phyloP scores from a whole-genome alignment of 2,797 vertebrate species.

The Rhadinocentrus ornatus region DNA sequence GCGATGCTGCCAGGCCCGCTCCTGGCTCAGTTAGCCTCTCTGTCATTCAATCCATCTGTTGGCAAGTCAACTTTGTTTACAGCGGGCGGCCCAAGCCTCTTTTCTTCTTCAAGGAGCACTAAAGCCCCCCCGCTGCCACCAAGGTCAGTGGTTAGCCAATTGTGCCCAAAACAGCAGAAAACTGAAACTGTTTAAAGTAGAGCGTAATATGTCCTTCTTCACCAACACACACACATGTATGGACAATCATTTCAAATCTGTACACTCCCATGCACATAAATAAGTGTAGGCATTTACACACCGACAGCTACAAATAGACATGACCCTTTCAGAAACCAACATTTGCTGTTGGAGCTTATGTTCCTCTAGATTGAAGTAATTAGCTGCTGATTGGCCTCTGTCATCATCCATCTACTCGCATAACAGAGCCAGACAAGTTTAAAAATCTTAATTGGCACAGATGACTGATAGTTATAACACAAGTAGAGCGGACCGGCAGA shows the following conservation, averaged over 20 bases:
- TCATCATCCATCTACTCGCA: slow-evolving; percentile 60
- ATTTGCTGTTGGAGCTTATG: slow-evolving; percentile 43
- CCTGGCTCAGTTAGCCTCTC: slow-evolving; percentile 99
- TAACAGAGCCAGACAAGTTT: slow-evolving; percentile 67
- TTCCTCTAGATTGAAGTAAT: slow-evolving; percentile 64
- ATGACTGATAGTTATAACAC: slow-evolving; percentile 70
- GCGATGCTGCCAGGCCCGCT: slow-evolving; percentile 94
- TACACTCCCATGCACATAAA: slow-evolving; percentile 18
- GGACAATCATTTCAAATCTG: slow-evolving; percentile 31
- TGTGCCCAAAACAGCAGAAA: slow-evolving; percentile 35
- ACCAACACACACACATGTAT: slow-evolving; percentile 13
- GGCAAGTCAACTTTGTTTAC: slow-evolving; percentile 99
- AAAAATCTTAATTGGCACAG: slow-evolving; percentile 76
- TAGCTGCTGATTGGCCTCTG: slow-evolving; percentile 70
- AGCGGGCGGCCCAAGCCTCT: slow-evolving; percentile 87
- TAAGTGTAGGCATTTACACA: slow-evolving; percentile 24
- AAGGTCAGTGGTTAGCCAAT: slow-evolving; percentile 72
- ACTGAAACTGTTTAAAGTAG: slow-evolving; percentile 62
- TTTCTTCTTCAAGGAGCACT: slow-evolving; percentile 98
- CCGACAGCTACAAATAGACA: slow-evolving; percentile 39
- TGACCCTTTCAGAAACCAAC: slow-evolving; percentile 43
- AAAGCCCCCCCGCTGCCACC: slow-evolving; percentile 87
- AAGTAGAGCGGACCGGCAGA: slow-evolving; percentile 63
- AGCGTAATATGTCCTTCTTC: slow-evolving; percentile 13
- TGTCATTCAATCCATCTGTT: slow-evolving; percentile 99